Evolutionary conservation across 1,140 invertebrate genomes (phyloP).

Genomic region (Drosophila nebulosa): DNA sequence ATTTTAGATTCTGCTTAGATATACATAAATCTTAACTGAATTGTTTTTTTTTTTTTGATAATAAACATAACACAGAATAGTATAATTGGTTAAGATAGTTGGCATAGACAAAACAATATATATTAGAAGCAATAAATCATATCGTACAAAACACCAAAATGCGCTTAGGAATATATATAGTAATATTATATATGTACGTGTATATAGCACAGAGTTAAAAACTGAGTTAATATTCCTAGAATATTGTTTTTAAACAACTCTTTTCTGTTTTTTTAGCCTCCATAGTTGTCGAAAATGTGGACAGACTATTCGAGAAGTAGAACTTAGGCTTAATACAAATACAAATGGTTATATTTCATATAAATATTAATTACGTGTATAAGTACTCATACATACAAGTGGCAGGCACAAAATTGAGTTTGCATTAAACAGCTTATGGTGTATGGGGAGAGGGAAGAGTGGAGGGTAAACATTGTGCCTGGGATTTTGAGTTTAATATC

Average conservation of each 20-base stretch:
- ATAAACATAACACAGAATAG: constrained; percentile 38
- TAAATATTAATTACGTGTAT: constrained; percentile 10
- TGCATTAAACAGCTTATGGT: constrained; percentile 33
- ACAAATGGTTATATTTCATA: neutral
- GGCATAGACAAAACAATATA: constrained; percentile 4
- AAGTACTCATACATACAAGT: constrained; percentile 34
- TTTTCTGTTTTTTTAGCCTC: constrained; percentile 20
- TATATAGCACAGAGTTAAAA: neutral
- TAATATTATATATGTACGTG: neutral
- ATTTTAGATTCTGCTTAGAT: too few relatives aligned
- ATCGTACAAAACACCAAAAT: neutral
- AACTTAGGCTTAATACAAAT: neutral
- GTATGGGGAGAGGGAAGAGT: constrained; percentile 1
- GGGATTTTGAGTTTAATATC: constrained; percentile 29
- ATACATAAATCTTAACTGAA: too few relatives aligned
- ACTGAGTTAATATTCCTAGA: neutral
- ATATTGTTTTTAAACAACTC: neutral
- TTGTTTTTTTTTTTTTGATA: too few relatives aligned
- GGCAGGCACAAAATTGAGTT: constrained; percentile 46
- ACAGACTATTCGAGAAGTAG: constrained; percentile 11
- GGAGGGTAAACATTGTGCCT: constrained; percentile 17
- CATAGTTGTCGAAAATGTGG: constrained; percentile 13
- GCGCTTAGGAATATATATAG: neutral
- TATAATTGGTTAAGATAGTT: constrained; percentile 34
- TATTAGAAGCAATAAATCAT: neutral